Base-by-base conservation (phyloP, 37 sponge, comb jelly and placozoan genomes). In the Agelas oroides region DNA sequence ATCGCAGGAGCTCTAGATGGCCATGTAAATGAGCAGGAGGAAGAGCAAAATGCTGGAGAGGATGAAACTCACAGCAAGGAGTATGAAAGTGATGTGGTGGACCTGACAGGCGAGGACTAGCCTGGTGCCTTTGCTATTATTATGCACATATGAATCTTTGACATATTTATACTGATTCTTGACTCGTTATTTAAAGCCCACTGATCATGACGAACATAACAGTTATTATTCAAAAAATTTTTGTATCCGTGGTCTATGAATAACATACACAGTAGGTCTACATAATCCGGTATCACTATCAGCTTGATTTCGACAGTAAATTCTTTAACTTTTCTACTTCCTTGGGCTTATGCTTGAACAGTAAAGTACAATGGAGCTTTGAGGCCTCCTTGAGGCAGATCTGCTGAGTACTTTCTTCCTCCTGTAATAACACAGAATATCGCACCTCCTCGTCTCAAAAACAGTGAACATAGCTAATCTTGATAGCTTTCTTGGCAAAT, bases 301-400 rank as follows among this genome's bases (percentile, higher is more conserved):
- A n/a, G 64, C 28, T 62, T 62, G 27, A 69, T 27, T 69, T 34
- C 33, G 70, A 32, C 33, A 39, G 46, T 30, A 73, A 5, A 12
- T 64, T 64, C 65, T 64, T 64, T 27, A 64, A n/a, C 27, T 64
- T 64, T 21, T 24, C 16, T 12, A 64, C 24, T 16, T 64, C 74
- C 24, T 73, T 73, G 2, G 15, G 74, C 28, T 73, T 39, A 38
- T 1, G 2, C 31, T 38, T 36, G 31, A 73, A 73, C 24, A 20
- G 52, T 30, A 73, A 30, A 23, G 31, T 73, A 46, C 74, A 73
- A 16, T n/a, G 74, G 74, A 21, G 46, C 53, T 73, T 73, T 54
- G 28, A 62, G 64, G 25, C 80, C 68, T 65, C 68, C 69, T 79
- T 79, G 80, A 52, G 80, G 80, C 27, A 83, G 74, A 73, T 83